Conservation (phyloP, 2,888 invertebrate species). For the Platynereis dumerilii region DNA sequence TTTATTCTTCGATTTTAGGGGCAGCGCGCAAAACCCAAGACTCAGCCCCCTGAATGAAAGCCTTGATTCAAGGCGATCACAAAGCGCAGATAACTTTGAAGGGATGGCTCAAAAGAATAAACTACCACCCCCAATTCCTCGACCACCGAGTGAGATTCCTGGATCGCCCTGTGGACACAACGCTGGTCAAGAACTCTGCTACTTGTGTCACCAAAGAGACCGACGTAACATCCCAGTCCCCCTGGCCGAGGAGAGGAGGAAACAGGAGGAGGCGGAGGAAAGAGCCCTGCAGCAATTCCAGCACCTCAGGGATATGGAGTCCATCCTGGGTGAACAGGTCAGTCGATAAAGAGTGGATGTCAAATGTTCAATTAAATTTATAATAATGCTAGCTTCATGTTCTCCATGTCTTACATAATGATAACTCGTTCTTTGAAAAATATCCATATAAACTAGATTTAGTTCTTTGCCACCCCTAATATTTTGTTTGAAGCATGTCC, state of each 20-base stretch:
- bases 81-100: slow-evolving; percentile 39
- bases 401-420: background rate
- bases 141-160: slow-evolving; percentile 3
- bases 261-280: slow-evolving; percentile 59
- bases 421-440: no score
- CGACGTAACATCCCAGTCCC: slow-evolving; percentile 61
- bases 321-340: slow-evolving; percentile 49
- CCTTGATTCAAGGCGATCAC: slow-evolving; percentile 33
- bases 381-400: background rate
- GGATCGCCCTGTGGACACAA: slow-evolving; percentile 47
- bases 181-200: slow-evolving; percentile 64
- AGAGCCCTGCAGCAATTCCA: slow-evolving; percentile 60
- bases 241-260: slow-evolving; percentile 54
- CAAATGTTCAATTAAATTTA: background rate
- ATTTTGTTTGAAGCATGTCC: no score
- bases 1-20: no score
- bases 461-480: no score
- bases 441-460: no score
- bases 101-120: slow-evolving; percentile 29
- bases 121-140: slow-evolving; percentile 32
- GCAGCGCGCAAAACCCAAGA: background rate
- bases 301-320: slow-evolving; percentile 60
- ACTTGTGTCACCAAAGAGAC: slow-evolving; percentile 62
- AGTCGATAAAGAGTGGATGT: background rate
- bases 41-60: background rate